Evolutionary conservation across 2,888 invertebrate genomes (phyloP).

Genomic region (Zele albiditarsus): DNA sequence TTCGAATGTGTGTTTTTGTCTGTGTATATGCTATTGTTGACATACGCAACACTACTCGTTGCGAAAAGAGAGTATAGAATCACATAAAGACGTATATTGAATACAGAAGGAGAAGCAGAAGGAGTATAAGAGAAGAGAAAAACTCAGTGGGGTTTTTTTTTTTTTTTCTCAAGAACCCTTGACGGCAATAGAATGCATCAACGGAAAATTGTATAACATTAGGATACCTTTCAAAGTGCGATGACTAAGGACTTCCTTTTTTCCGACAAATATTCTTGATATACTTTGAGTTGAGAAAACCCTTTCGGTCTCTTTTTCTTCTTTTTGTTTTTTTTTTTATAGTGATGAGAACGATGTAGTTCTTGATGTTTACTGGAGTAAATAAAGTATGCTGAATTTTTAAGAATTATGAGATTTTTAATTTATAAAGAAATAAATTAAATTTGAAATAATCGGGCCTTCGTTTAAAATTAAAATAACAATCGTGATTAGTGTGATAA

Average conservation of each 20-base stretch:
- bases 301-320: background rate
- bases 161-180: background rate
- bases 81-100: background rate
- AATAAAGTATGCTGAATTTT: background rate
- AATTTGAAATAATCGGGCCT: no score
- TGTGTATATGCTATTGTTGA: background rate
- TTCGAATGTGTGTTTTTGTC: background rate
- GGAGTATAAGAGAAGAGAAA: background rate
- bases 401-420: no score
- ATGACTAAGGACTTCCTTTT: background rate
- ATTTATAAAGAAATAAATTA: no score
- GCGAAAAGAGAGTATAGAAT: background rate
- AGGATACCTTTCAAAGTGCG: slow-evolving; percentile 3
- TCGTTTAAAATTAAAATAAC: no score
- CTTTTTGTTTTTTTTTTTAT: no score
- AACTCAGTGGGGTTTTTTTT: background rate
- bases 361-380: background rate
- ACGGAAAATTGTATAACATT: slow-evolving; percentile 11
- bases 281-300: background rate
- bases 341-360: background rate
- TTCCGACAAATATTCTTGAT: background rate
- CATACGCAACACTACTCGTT: slow-evolving; percentile 3
- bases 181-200: background rate
- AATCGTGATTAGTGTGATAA: no score
- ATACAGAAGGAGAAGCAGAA: background rate